phyloP scores from a whole-genome alignment of 1,140 invertebrate species.

The Helicoverpa zea region DNA sequence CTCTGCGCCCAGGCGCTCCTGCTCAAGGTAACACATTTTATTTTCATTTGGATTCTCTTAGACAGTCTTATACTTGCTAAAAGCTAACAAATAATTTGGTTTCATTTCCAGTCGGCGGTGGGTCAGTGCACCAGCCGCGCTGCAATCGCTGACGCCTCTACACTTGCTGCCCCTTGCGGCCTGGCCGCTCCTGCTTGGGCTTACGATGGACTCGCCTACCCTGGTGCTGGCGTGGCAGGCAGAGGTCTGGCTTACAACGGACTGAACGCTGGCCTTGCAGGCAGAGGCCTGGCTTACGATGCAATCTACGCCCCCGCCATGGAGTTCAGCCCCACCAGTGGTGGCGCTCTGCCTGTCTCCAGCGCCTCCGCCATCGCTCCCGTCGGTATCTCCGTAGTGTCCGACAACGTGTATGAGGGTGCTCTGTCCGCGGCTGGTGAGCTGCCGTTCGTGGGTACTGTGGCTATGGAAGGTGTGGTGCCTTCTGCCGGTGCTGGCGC shows the following conservation, averaged over 20 bases:
- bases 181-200: not conserved
- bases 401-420: conserved; percentile 2
- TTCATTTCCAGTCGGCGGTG: not conserved
- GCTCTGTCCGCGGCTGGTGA: too few relatives aligned
- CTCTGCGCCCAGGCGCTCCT: conserved; percentile 30
- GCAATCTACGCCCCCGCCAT: not conserved
- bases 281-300: conserved; percentile 6
- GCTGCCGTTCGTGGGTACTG: too few relatives aligned
- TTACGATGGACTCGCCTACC: not conserved
- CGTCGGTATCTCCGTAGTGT: conserved; percentile 4
- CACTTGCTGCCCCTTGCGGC: conserved; percentile 10
- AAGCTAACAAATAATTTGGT: too few relatives aligned
- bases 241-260: not conserved
- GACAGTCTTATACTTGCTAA: too few relatives aligned
- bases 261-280: not conserved
- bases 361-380: conserved; percentile 4
- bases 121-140: not conserved
- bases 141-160: not conserved
- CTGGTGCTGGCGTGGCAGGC: not conserved
- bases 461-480: too few relatives aligned
- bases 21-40: not conserved
- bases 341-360: conserved; percentile 14
- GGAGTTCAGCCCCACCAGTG: conserved; percentile 23
- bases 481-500: too few relatives aligned
- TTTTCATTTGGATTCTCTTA: too few relatives aligned